Percentiles rank a stretch among this genome's conserved stretches.
phyloP scores from a whole-genome alignment of 2,888 invertebrate genomes.

The Parnassius mnemosyne region DNA sequence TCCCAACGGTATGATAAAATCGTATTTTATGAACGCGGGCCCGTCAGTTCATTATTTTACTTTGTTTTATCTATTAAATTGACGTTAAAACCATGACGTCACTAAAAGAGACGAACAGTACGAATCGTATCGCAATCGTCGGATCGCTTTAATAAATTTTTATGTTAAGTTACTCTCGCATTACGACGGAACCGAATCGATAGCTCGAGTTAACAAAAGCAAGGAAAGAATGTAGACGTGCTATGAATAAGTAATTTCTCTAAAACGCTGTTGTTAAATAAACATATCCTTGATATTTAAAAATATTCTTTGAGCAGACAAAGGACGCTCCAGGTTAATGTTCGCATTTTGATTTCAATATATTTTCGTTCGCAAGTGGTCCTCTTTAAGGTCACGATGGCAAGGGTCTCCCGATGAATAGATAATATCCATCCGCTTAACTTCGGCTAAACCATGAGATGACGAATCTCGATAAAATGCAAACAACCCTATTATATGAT shows the following conservation, averaged over 20 bases:
- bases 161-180: slow-evolving; percentile 15
- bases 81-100: slow-evolving; percentile 42
- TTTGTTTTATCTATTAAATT: slow-evolving; percentile 68
- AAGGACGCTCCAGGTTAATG: slow-evolving; percentile 61
- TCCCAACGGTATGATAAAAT: slow-evolving; percentile 78
- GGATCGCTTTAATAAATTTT: slow-evolving; percentile 29
- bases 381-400: slow-evolving; percentile 64
- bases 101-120: slow-evolving; percentile 25
- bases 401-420: slow-evolving; percentile 66
- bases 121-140: slow-evolving; percentile 34
- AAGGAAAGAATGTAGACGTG: slow-evolving; percentile 58
- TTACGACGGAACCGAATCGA: slow-evolving; percentile 43
- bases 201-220: slow-evolving; percentile 52
- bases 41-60: slow-evolving; percentile 75
- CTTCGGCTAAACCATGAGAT: slow-evolving; percentile 67
- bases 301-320: slow-evolving; percentile 62
- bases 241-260: slow-evolving; percentile 70
- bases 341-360: slow-evolving; percentile 76
- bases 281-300: slow-evolving; percentile 54
- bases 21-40: slow-evolving; percentile 72
- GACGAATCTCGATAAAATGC: slow-evolving; percentile 58
- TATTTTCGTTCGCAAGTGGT: slow-evolving; percentile 73
- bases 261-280: slow-evolving; percentile 68
- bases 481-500: slow-evolving; percentile 39
- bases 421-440: slow-evolving; percentile 71